Percentiles rank a stretch among this genome's conserved stretches.
Evolutionary conservation across 2,113 vertebrate species (phyloP).

Genomic region (Paralichthys olivaceus): DNA sequence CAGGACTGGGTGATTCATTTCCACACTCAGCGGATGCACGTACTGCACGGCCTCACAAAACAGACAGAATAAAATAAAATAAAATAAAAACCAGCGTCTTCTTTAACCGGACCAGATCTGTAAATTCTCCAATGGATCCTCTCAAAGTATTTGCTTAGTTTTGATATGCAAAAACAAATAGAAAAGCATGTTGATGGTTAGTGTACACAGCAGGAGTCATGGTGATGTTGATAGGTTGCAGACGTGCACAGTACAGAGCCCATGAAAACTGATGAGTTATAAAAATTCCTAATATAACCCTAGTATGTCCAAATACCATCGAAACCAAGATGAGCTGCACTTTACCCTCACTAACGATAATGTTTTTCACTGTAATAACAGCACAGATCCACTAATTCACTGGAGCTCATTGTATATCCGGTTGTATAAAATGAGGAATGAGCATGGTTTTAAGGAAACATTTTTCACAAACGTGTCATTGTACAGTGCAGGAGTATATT

Average conservation of each 20-base stretch:
- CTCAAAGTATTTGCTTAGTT: slow-evolving; percentile 38
- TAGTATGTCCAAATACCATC: slow-evolving; percentile 38
- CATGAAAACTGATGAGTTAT: slow-evolving; percentile 35
- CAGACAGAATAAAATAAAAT: not conserved
- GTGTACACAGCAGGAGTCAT: slow-evolving; percentile 18
- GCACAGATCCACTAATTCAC: slow-evolving; percentile 8
- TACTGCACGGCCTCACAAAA: slow-evolving; percentile 17
- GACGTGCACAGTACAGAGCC: slow-evolving; percentile 41
- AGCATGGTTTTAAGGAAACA: not conserved
- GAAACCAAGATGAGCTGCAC: slow-evolving; percentile 32
- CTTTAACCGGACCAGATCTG: slow-evolving; percentile 36
- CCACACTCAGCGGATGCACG: slow-evolving; percentile 15
- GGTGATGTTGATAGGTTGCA: slow-evolving; percentile 40
- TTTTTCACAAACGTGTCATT: slow-evolving; percentile 6
- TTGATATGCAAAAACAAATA: slow-evolving; percentile 44
- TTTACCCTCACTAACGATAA: slow-evolving; percentile 34
- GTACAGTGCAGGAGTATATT: not conserved
- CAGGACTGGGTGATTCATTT: slow-evolving; percentile 12
- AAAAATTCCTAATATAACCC: slow-evolving; percentile 39
- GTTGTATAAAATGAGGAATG: not conserved
- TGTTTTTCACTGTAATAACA: slow-evolving; percentile 14
- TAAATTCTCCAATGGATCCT: slow-evolving; percentile 14
- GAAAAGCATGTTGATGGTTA: slow-evolving; percentile 21
- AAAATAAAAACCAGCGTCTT: not conserved
- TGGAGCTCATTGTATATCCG: not conserved